Base-by-base conservation (phyloP, 2,888 invertebrate species). In the Heterodera filipjevi region DNA sequence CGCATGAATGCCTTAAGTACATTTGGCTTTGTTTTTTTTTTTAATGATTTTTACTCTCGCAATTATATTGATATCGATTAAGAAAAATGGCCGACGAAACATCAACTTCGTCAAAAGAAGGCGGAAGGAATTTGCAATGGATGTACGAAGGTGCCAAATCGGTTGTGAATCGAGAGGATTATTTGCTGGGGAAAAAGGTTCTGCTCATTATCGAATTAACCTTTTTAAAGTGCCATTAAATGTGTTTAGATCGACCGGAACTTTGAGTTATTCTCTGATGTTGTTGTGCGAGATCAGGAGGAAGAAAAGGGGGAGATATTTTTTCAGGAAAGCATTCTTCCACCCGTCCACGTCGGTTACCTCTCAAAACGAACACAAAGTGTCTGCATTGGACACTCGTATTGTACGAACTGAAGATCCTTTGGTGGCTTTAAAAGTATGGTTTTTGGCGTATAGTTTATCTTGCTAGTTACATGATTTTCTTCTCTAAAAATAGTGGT, bases 81-180 rank as follows among this genome's bases (percentile, higher is more conserved):
- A 27, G n/a, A n/a, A 12, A 49, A 19, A 49, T 49, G 49, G 49
- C 49, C 16, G 49, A 33, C 33, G 68, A 68, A 19, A 6, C 44
- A 75, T 22, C 30, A 66, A 66, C 33, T 6, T 32, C 66, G 22
- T 27, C 75, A 2, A 59, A 27, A 27, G 59, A 59, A 27, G 59
- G 27, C 27, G 59, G 27, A 0, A 59, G 27, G 12, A 59, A 59
- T 8, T 27, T 59, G 39, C 80, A 81, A 71, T 87, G 87, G 87
- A 87, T 87, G 87, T 87, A 87, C 79, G 85, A 86, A 33, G 87
- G 87, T 12, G 81, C 84, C 30, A 87, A 87, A 77, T 82, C 86
- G 14, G 77, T 81, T 39, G 86, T 86, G 0, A 87, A 87, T 66
- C 79, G 87, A 35, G 87, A 87, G 78, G 87, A 87, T 66, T 87